Evolutionary conservation across 2,113 vertebrate genomes (phyloP).

Genomic region (Varanus komodoensis): DNA sequence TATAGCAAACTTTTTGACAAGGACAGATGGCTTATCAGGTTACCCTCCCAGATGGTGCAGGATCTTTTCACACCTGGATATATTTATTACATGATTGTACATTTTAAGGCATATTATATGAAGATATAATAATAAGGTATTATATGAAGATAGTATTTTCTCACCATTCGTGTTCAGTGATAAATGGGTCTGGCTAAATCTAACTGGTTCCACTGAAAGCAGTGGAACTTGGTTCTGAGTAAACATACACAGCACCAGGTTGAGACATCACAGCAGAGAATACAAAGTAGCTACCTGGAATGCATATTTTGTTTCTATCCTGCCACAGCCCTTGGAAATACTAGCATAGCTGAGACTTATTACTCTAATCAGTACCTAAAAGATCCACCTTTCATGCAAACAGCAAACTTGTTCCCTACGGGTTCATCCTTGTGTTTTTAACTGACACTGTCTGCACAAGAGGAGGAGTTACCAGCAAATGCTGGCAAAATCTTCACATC

Average conservation of each 20-base stretch:
- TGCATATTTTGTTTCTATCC: background rate
- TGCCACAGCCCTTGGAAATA: background rate
- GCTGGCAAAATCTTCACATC: background rate
- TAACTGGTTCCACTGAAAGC: background rate
- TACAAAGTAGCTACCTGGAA: background rate
- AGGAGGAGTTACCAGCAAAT: background rate
- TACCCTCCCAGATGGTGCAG: background rate
- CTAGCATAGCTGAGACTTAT: no score
- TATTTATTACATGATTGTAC: background rate
- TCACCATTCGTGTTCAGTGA: background rate
- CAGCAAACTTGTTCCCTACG: no score
- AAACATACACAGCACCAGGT: background rate
- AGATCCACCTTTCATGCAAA: no score
- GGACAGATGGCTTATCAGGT: background rate
- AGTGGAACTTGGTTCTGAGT: background rate
- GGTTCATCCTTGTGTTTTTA: no score
- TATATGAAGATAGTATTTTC: background rate
- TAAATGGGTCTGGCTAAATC: background rate
- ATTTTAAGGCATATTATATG: background rate
- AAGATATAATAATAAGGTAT: background rate
- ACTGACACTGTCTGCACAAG: background rate
- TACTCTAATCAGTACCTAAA: no score
- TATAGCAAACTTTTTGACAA: constrained; percentile 2
- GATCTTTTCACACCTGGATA: background rate
- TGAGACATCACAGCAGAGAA: background rate